Percentiles rank a stretch among this genome's conserved stretches.
These are phyloP conservation scores for Asarcornis scutulata DNA, from an alignment of 2,113 vertebrate genomes.

Conservation along the genomic window DNA sequence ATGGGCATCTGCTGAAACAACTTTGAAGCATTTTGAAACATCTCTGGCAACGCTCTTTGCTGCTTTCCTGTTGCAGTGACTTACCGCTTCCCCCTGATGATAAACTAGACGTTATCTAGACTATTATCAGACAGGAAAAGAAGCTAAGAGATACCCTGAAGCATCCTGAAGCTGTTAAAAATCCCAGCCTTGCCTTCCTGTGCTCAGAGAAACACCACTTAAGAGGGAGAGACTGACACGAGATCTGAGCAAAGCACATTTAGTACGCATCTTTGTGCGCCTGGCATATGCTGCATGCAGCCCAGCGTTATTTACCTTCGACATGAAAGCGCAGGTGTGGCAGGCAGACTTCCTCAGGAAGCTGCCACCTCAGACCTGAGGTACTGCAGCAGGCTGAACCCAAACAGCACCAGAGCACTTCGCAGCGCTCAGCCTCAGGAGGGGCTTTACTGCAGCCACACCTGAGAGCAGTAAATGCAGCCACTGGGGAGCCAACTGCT, in stretches of 20 bases:
- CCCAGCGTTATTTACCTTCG: neutral
- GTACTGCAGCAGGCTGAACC: neutral
- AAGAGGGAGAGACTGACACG: neutral
- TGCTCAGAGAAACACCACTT: neutral
- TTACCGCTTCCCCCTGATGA: neutral
- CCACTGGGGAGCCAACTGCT: rapidly evolving
- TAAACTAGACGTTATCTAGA: neutral
- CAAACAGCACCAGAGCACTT: neutral
- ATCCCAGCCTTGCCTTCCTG: neutral
- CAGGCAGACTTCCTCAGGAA: constrained; percentile 29
- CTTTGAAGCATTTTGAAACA: neutral
- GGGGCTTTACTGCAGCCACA: neutral
- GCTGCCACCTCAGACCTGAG: neutral
- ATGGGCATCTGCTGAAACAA: rapidly evolving
- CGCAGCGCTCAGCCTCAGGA: neutral
- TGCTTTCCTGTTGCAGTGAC: neutral
- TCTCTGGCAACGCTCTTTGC: neutral
- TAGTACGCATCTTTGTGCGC: rapidly evolving
- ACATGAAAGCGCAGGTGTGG: neutral
- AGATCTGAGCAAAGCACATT: rapidly evolving
- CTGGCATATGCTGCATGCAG: neutral
- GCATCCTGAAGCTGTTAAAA: neutral
- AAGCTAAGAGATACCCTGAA: neutral
- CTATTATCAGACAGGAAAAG: neutral
- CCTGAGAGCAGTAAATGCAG: rapidly evolving